Conservation (phyloP, 2,888 invertebrate genomes). For the Andrena hattorfiana region DNA sequence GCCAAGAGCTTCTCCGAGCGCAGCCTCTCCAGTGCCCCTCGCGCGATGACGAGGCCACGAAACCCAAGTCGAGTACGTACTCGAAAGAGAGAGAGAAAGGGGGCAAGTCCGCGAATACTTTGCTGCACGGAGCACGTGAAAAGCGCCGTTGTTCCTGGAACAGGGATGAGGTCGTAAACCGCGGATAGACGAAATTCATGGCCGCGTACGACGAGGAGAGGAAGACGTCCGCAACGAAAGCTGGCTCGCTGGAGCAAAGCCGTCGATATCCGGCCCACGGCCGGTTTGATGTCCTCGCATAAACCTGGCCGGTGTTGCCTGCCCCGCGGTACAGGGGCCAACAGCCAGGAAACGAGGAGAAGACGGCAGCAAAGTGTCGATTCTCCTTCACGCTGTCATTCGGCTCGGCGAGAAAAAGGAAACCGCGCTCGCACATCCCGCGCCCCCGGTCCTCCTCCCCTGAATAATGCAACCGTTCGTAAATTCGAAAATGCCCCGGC, state of each 20-base stretch:
- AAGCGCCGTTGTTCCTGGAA: slow-evolving; percentile 62
- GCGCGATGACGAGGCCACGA: slow-evolving; percentile 51
- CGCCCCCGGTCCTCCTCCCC: neutral
- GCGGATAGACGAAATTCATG: slow-evolving; percentile 72
- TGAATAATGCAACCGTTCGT: slow-evolving; percentile 63
- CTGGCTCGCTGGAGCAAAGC: slow-evolving; percentile 48
- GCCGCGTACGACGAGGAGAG: slow-evolving; percentile 10
- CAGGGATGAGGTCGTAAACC: slow-evolving; percentile 64
- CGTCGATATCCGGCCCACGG: slow-evolving; percentile 70
- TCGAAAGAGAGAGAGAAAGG: slow-evolving; percentile 25
- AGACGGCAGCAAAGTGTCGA: slow-evolving; percentile 14
- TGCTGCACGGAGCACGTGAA: slow-evolving; percentile 43
- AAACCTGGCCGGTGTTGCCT: slow-evolving; percentile 62
- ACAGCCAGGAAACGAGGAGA: neutral
- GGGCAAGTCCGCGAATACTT: slow-evolving; percentile 44
- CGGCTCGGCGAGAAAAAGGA: slow-evolving; percentile 26
- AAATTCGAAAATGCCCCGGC: slow-evolving; percentile 56
- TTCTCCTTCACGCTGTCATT: slow-evolving; percentile 12
- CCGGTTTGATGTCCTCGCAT: slow-evolving; percentile 72
- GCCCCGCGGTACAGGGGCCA: neutral
- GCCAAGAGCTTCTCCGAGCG: no score
- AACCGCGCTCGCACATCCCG: slow-evolving; percentile 28
- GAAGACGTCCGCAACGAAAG: slow-evolving; percentile 45
- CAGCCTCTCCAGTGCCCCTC: neutral
- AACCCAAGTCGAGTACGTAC: slow-evolving; percentile 53